These are phyloP conservation scores for Cephalotes varians DNA, from an alignment of 2,888 invertebrate species.

Conservation along the genomic window DNA sequence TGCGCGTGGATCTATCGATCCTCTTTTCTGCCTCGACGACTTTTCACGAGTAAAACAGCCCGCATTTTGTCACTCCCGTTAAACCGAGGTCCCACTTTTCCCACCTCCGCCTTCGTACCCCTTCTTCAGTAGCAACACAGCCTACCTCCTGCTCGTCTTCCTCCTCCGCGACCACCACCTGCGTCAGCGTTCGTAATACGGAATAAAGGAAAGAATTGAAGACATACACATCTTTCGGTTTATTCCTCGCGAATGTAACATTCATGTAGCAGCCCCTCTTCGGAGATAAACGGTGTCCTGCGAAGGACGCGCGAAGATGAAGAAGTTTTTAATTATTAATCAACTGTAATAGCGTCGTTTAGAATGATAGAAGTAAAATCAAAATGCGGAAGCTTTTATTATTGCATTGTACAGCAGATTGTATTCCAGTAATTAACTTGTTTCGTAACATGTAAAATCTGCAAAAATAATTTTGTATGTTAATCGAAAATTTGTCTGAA, in stretches of 20 bases:
- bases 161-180: slow-evolving; percentile 21
- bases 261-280: too few species aligned
- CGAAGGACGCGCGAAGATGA: background rate
- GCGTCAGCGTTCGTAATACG: background rate
- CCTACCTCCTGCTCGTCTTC: background rate
- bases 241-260: background rate
- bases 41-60: slow-evolving; percentile 69
- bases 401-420: background rate
- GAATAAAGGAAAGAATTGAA: background rate
- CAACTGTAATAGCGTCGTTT: background rate
- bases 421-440: background rate
- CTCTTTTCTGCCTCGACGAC: slow-evolving; percentile 58
- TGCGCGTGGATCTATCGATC: slow-evolving; percentile 58
- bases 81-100: slow-evolving; percentile 64
- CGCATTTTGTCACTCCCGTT: slow-evolving; percentile 64
- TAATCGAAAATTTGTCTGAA: background rate
- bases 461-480: background rate
- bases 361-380: background rate
- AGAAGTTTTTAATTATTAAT: background rate
- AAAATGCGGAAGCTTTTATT: background rate
- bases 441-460: background rate
- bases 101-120: slow-evolving; percentile 67
- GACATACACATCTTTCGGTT: background rate
- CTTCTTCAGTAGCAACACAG: slow-evolving; percentile 20
- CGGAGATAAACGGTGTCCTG: background rate